Evolutionary conservation across 2,113 vertebrate species (phyloP), one percentile per base, ranked within the genome.

Genomic region (Crocuta crocuta): DNA sequence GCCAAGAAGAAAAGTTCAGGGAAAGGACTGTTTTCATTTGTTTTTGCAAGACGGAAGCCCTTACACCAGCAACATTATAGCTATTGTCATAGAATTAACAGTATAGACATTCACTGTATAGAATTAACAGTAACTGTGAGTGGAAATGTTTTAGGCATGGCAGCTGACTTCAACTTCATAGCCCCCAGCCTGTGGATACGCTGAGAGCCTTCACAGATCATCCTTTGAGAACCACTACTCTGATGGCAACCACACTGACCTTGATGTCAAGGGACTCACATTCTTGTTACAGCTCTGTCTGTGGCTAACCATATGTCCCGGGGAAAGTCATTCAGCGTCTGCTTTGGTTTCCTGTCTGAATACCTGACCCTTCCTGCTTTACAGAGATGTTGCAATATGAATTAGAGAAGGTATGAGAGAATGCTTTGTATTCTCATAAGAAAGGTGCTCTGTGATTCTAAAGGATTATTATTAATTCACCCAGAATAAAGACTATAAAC

Each of bases 311-410:
- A 19, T 95, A 91, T 85, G 95, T 97, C 94, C 91, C 10, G 4
- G 61, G 91, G 97, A 97, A 97, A 96, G 76, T 79, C 91, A 86
- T 97, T 97, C 76, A 96, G 84, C 7, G 10, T 97, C 94, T 97
- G 95, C 93, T 96, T 74, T 91, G 84, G 97, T 97, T 98, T 97
- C 97, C 95, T 98, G 97, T 98, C 96, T 97, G 97, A 97, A 97
- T 95, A 97, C 92, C 90, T 97, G 97, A 97, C 95, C 74, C 94
- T 95, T 95, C 76, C 92, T 93, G 74, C 45, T 94, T 96, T 94
- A 89, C 35, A 26, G 45, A 80, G 94, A 95, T 94, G 88, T 85
- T 89, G 76, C 80, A 94, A 87, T 95, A 96, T 48, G 65, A 92
- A 92, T 65, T 43, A 96, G 81, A 53, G 48, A 95, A 87, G 82